Evolutionary conservation across 2,113 vertebrate species (phyloP).

Genomic region (Sakesphorus luctuosus): DNA sequence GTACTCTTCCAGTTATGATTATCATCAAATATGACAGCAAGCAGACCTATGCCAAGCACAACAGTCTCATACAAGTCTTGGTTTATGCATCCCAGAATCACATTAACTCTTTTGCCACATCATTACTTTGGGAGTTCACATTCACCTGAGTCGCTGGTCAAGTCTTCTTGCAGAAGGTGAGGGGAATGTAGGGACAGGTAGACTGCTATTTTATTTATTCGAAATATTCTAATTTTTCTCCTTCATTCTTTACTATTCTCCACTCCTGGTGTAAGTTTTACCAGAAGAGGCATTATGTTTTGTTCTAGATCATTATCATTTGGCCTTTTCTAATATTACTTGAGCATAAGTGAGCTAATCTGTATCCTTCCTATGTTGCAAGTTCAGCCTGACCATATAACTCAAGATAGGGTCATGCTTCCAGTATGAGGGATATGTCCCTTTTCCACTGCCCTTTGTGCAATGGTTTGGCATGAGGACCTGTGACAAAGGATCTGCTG

Average conservation of each 20-base stretch:
- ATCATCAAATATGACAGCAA: not conserved
- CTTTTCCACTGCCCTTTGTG: not conserved
- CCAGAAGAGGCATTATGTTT: not conserved
- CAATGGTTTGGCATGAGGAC: not conserved
- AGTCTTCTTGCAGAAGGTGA: not conserved
- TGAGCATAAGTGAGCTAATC: not conserved
- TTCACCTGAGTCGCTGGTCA: not conserved
- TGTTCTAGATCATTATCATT: not conserved
- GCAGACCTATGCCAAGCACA: not conserved
- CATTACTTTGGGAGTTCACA: not conserved
- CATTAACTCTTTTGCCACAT: not conserved
- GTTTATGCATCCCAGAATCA: not conserved
- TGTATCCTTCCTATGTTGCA: not conserved
- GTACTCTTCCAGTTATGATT: not conserved
- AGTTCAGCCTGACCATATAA: not conserved
- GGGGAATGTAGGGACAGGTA: not conserved
- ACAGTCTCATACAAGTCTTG: not conserved
- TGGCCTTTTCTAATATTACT: not conserved
- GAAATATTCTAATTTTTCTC: not conserved
- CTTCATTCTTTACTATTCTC: not conserved
- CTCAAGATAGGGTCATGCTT: not conserved
- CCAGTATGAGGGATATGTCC: not conserved
- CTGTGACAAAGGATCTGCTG: not conserved
- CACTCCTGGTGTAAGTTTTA: not conserved
- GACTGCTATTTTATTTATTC: not conserved